Evolutionary conservation across 2,888 invertebrate species (phyloP).

Genomic region (Brachyptera putata): DNA sequence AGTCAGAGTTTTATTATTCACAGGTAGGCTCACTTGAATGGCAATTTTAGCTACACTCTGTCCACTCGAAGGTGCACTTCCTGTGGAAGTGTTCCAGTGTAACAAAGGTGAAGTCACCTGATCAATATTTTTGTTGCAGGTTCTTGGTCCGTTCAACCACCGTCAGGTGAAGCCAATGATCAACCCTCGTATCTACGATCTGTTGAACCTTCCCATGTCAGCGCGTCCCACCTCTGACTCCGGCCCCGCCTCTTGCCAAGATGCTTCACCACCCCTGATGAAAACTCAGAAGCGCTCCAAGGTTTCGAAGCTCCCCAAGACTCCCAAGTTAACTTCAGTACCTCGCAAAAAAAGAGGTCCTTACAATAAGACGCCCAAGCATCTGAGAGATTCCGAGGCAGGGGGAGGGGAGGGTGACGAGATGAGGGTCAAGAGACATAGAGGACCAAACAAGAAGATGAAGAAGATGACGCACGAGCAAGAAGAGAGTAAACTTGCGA

Average conservation of each 20-base stretch:
- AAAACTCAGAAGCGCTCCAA: not conserved
- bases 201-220: not conserved
- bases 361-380: not conserved
- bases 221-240: not conserved
- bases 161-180: slow-evolving; percentile 7
- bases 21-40: slow-evolving; percentile 5
- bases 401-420: too few relatives aligned
- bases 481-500: too few relatives aligned
- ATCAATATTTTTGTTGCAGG: too few relatives aligned
- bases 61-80: too few relatives aligned
- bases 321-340: not conserved
- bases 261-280: not conserved
- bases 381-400: too few relatives aligned
- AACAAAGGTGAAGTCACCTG: too few relatives aligned
- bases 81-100: too few relatives aligned
- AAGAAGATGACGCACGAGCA: too few relatives aligned
- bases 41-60: too few relatives aligned
- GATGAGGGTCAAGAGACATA: too few relatives aligned
- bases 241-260: not conserved
- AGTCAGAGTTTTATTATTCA: slow-evolving; percentile 1
- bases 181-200: slow-evolving; percentile 6
- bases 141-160: not conserved
- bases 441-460: too few relatives aligned
- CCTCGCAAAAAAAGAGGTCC: not conserved
- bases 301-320: not conserved